These are phyloP conservation scores for Alaudala cheleensis DNA, from an alignment of 2,113 vertebrate species.

Conservation along the genomic window DNA sequence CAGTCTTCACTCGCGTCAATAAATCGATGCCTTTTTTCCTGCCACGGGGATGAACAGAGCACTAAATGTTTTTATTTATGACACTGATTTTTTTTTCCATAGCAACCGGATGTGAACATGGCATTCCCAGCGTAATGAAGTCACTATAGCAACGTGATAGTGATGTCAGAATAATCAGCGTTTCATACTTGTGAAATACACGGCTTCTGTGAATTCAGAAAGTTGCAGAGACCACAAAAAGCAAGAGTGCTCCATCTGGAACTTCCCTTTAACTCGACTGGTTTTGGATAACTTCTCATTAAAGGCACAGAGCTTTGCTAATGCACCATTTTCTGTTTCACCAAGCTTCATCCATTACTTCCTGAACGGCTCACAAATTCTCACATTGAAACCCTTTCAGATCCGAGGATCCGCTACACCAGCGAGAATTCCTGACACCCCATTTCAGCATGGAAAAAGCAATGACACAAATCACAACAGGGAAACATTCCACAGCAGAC, in stretches of 20 bases:
- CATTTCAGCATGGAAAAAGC: background rate
- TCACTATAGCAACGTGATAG: conserved; percentile 21
- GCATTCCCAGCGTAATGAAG: conserved; percentile 20
- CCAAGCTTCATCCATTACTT: background rate
- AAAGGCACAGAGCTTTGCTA: background rate
- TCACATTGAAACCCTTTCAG: background rate
- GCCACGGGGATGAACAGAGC: background rate
- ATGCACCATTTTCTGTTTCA: background rate
- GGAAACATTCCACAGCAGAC: background rate
- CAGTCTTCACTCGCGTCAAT: background rate
- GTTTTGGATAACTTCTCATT: background rate
- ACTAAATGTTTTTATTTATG: conserved; percentile 40
- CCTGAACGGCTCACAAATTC: background rate
- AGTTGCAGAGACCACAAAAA: background rate
- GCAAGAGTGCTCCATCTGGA: background rate
- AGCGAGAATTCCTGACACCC: background rate
- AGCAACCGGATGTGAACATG: conserved; percentile 19
- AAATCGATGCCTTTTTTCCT: background rate
- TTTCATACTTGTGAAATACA: background rate
- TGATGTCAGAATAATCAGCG: conserved; percentile 39
- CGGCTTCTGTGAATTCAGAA: background rate
- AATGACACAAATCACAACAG: background rate
- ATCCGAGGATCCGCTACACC: background rate
- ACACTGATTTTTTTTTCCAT: conserved; percentile 11
- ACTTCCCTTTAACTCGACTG: background rate